Evolutionary conservation across 1,140 invertebrate species (phyloP).

Genomic region (Drosophila lacteicornis): DNA sequence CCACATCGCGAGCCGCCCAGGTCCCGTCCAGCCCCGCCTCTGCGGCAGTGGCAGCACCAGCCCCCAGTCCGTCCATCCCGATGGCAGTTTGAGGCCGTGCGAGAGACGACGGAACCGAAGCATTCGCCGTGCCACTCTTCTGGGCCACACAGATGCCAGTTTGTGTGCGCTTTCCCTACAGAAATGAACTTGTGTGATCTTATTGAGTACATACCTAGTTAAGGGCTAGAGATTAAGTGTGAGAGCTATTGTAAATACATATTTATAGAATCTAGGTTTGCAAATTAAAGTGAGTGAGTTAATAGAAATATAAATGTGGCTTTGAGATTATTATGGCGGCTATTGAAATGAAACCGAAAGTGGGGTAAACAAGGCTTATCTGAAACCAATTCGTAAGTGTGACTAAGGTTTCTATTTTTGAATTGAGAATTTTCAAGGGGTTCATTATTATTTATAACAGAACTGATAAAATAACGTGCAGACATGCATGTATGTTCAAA

Average conservation of each 20-base stretch:
- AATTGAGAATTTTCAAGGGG: no score
- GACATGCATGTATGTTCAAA: no score
- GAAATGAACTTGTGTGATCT: constrained; percentile 77
- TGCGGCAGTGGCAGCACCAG: neutral
- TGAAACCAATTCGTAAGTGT: no score
- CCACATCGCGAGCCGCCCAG: constrained; percentile 75
- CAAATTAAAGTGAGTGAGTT: constrained; percentile 51
- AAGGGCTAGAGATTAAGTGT: constrained; percentile 54
- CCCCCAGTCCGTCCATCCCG: neutral
- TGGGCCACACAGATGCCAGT: constrained; percentile 57
- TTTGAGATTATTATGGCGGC: neutral
- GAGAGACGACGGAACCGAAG: constrained; percentile 27
- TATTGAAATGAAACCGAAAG: neutral
- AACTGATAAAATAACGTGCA: no score
- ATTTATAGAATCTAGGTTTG: constrained; percentile 65
- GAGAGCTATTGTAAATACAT: constrained; percentile 67
- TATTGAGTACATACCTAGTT: constrained; percentile 61
- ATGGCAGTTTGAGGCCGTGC: neutral
- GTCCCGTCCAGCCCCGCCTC: constrained; percentile 20
- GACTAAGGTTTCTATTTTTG: no score
- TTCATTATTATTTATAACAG: no score
- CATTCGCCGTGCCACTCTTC: constrained; percentile 68
- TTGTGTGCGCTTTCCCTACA: constrained; percentile 58
- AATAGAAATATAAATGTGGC: neutral
- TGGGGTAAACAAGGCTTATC: neutral